These are phyloP conservation scores for Helleia helle DNA, from an alignment of 2,888 invertebrate species.

Conservation along the genomic window DNA sequence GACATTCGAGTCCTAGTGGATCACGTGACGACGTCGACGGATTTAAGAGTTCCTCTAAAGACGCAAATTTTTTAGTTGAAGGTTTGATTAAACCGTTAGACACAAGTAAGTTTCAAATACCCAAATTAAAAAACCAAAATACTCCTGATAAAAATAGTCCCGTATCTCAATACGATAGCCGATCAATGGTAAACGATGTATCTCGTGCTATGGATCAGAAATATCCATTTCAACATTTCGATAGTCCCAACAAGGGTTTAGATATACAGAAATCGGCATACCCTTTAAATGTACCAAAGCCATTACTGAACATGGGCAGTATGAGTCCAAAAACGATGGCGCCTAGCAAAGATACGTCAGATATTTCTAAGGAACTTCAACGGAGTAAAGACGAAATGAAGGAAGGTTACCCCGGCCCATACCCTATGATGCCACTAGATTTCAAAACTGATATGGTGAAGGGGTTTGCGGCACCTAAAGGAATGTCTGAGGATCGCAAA, in stretches of 20 bases:
- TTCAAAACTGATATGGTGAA: slow-evolving; percentile 64
- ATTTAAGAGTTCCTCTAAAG: slow-evolving; percentile 76
- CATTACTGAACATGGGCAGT: slow-evolving; percentile 55
- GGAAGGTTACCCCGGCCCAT: slow-evolving; percentile 42
- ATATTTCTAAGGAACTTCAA: slow-evolving; percentile 51
- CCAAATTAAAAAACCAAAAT: slow-evolving; percentile 77
- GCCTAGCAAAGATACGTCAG: slow-evolving; percentile 43
- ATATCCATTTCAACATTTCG: slow-evolving; percentile 60
- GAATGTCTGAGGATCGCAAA: slow-evolving; percentile 56
- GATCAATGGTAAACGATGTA: slow-evolving; percentile 62
- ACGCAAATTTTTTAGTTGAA: slow-evolving; percentile 79
- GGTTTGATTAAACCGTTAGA: slow-evolving; percentile 85
- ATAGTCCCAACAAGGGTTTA: slow-evolving; percentile 44
- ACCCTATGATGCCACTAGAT: slow-evolving; percentile 56
- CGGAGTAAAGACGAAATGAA: slow-evolving; percentile 56
- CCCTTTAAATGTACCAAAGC: slow-evolving; percentile 62
- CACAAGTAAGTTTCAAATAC: slow-evolving; percentile 90
- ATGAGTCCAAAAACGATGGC: slow-evolving; percentile 57
- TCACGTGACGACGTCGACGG: slow-evolving; percentile 77
- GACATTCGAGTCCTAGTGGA: slow-evolving; percentile 79
- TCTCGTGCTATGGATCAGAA: slow-evolving; percentile 56
- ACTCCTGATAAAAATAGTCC: slow-evolving; percentile 63
- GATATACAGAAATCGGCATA: slow-evolving; percentile 61
- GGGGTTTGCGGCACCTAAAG: slow-evolving; percentile 61
- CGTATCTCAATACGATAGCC: slow-evolving; percentile 52